Evolutionary conservation across 2,113 vertebrate species (phyloP).

Genomic region (Passer domesticus): DNA sequence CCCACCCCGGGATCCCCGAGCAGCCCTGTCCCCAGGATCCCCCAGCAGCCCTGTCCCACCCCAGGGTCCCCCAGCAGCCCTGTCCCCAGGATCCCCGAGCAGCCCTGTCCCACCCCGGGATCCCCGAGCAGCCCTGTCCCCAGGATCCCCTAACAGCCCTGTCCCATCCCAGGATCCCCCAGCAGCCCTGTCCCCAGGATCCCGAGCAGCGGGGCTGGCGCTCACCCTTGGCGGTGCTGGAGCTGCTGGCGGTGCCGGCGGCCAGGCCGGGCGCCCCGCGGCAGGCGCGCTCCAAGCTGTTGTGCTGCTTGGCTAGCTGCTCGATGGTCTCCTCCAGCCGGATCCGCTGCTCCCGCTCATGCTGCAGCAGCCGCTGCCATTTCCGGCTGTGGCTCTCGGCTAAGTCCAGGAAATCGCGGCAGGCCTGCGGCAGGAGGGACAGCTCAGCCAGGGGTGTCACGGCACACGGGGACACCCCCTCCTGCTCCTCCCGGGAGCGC

Average conservation of each 20-base stretch:
- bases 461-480: fast-evolving
- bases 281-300: conserved; percentile 96
- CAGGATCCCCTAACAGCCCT: fast-evolving
- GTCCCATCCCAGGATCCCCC: fast-evolving
- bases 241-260: conserved; percentile 46
- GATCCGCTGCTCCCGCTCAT: conserved; percentile 93
- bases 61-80: too few species aligned
- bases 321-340: conserved; percentile 97
- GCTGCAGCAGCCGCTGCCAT: conserved; percentile 94
- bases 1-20: fast-evolving
- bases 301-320: conserved; percentile 97
- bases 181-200: too few species aligned
- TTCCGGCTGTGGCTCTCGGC: conserved; percentile 91
- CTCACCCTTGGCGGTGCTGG: conserved; percentile 82
- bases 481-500: neutral
- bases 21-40: fast-evolving
- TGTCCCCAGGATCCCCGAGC: too few species aligned
- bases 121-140: fast-evolving
- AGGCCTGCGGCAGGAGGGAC: conserved; percentile 78
- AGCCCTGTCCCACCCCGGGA: fast-evolving
- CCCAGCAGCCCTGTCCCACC: too few species aligned
- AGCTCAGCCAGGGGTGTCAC: fast-evolving
- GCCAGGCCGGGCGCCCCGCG: conserved; percentile 82
- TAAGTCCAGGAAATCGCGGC: conserved; percentile 94
- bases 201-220: fast-evolving